Base-by-base conservation (phyloP, 2,113 vertebrate species). In the Turdus rufiventris region DNA sequence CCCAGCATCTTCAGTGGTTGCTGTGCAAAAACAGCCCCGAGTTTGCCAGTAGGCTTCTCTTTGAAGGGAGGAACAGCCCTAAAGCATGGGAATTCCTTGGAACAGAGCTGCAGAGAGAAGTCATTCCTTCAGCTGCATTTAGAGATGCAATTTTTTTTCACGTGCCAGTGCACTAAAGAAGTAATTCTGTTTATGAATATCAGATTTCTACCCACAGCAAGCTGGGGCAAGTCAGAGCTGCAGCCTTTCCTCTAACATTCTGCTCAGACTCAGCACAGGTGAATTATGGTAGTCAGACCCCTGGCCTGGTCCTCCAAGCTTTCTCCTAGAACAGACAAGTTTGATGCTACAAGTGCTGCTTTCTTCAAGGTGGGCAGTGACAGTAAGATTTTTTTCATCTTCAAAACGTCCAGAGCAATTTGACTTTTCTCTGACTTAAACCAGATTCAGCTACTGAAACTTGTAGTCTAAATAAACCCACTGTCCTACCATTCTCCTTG, bases 11-110 rank as follows among this genome's bases (percentile, higher is more conserved):
- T 81, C 71, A 51, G 33, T 40, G 40, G 56, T 24, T 68, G 67
- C 62, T 67, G 25, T 34, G 26, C 73, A 43, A 85, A 83, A 91
- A 73, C 36, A 74, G 29, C 66, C 71, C 40, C 0, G 2, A 78
- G 85, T 96, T 71, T 96, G 78, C 89, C 65, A 65, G 79, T 28
- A 91, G 85, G 50, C 90, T 77, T 88, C 47, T 84, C 76, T 94
- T 72, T 88, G 68, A 81, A 77, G 36, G 34, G 47, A 24, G 54
- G 50, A 79, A 65, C 31, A 92, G 58, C 73, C 89, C 40, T 42
- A 34, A 77, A 91, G 24, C 31, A 45, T 12, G 68, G 56, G 61
- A 51, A 26, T 51, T 51, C 78, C 74, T 78, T 45, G 67, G 70
- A 82, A 57, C 1, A 80, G 48, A 87, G 56, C 50, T 84, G 54